Base-by-base conservation (phyloP, 2,888 invertebrate genomes). In the Tromatobia lineatoria region DNA sequence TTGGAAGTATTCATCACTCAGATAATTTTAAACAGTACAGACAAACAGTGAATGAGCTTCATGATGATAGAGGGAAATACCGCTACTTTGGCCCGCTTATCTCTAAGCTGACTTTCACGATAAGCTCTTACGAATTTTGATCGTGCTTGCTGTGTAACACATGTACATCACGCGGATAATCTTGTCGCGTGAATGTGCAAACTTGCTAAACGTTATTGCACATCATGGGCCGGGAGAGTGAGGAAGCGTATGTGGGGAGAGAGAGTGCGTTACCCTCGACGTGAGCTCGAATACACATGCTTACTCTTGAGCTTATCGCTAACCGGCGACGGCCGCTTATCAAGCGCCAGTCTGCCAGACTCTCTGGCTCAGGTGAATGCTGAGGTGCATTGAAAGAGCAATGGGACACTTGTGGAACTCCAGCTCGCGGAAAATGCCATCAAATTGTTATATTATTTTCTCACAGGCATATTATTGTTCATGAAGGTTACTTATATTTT, bases 211-310 rank as follows among this genome's bases (percentile, higher is more conserved):
- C 52, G 38, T 67, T 59, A 57, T 70, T 47, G 66, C 70, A 71
- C 13, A 64, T 54, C 52, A 34, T 38, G 23, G 20, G 74, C 61
- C 29, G 47, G 54, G 47, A 80, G 54, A 80, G 73, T 15, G 59
- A 69, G 52, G 77, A 67, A 75, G 52, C 42, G n/a, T 23, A 18
- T 52, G 23, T n/a, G 50, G 15, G 54, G 29, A 11, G 38, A 25
- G 80, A 25, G 89, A 90, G 91, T 90, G 79, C 91, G 86, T 91
- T 91, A 91, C 88, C 90, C 91, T 88, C 88, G 76, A 52, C 52
- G 34, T 20, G 29, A 42, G 71, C 34, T 25, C 38, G 50, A 76
- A 61, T 54, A 76, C 67, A 61, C 64, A 79, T 47, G 71, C 75
- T 80, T 59, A 59, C 67, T 66, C 80, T 70, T n/a, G 29, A 38